Evolutionary conservation across 1,140 invertebrate species (phyloP).

Genomic region (Triops cancriformis): DNA sequence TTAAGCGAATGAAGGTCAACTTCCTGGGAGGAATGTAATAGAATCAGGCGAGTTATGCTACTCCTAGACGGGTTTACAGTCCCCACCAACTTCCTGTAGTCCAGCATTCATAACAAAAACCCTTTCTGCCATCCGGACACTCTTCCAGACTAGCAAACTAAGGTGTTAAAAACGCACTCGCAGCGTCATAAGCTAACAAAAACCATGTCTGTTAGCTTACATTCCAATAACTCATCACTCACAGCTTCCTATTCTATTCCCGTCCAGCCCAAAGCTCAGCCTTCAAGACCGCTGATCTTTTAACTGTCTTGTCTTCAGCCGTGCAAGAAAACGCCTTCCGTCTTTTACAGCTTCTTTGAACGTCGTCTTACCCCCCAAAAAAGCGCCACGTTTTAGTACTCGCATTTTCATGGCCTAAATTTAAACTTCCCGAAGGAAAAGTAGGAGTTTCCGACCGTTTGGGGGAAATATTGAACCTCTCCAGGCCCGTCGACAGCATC

Average conservation of each 20-base stretch:
- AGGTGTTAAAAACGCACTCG: background rate
- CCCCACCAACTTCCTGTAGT: background rate
- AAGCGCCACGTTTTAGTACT: background rate
- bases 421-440: background rate
- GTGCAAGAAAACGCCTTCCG: background rate
- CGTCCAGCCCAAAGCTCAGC: background rate
- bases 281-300: background rate
- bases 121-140: background rate
- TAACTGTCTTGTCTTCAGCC: background rate
- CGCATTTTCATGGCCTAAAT: background rate
- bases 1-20: background rate
- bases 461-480: background rate
- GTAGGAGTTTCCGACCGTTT: background rate
- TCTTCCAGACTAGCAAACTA: background rate
- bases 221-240: slow-evolving; percentile 1
- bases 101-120: background rate
- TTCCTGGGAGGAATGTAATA: slow-evolving; percentile 2
- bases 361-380: background rate
- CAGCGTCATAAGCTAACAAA: background rate
- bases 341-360: background rate
- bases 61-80: background rate
- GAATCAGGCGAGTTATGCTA: background rate
- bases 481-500: background rate
- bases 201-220: background rate
- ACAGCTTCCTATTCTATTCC: slow-evolving; percentile 1